Evolutionary conservation across 2,888 invertebrate genomes (phyloP).

Genomic region (Apeira syringaria): DNA sequence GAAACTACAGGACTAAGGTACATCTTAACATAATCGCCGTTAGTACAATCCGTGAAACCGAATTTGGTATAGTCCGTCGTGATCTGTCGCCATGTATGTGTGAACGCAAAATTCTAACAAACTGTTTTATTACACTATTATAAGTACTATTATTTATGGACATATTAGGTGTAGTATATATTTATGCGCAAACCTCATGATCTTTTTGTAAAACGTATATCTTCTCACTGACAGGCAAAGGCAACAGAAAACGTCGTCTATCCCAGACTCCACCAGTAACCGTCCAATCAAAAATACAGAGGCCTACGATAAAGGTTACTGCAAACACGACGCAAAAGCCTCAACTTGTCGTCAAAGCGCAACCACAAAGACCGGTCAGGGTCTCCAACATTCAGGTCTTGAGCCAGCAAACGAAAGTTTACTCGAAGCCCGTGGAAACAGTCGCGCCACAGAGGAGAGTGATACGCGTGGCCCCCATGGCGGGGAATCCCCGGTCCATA

Average conservation of each 20-base stretch:
- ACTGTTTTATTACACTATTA: too few relatives aligned
- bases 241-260: slow-evolving; percentile 70
- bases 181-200: too few relatives aligned
- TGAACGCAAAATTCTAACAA: too few relatives aligned
- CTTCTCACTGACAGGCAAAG: slow-evolving; percentile 57
- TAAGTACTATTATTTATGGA: too few relatives aligned
- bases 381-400: slow-evolving; percentile 73
- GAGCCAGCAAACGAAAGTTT: slow-evolving; percentile 69
- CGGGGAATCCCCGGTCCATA: slow-evolving; percentile 85
- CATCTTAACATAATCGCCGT: too few relatives aligned
- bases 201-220: slow-evolving; percentile 16
- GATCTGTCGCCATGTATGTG: too few relatives aligned
- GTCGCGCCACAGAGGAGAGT: slow-evolving; percentile 71
- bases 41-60: too few relatives aligned
- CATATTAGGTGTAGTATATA: too few relatives aligned
- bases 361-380: slow-evolving; percentile 71
- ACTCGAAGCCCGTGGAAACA: slow-evolving; percentile 72
- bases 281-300: slow-evolving; percentile 72
- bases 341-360: slow-evolving; percentile 71
- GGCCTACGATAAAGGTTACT: slow-evolving; percentile 59
- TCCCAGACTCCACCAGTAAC: slow-evolving; percentile 66
- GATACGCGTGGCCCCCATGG: slow-evolving; percentile 73
- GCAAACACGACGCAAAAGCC: slow-evolving; percentile 56
- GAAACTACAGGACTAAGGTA: too few relatives aligned
- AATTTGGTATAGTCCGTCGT: too few relatives aligned